Evolutionary conservation across 2,888 invertebrate genomes (phyloP).

Genomic region (Drosophila falleni): DNA sequence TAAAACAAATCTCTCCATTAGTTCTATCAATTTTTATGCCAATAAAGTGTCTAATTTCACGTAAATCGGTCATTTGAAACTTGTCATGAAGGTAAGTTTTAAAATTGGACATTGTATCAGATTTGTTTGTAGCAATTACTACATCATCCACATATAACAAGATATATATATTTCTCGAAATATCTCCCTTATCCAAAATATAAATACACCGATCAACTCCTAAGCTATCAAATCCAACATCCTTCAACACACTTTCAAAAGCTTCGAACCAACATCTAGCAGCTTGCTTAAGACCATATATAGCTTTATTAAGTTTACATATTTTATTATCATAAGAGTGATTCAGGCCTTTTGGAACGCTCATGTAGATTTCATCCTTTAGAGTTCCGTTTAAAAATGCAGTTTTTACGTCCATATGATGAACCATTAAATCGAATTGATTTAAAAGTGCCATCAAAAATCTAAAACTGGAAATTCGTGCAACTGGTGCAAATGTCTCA

Average conservation of each 20-base stretch:
- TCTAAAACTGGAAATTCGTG: slow-evolving; percentile 27
- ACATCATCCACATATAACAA: slow-evolving; percentile 10
- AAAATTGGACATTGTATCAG: slow-evolving; percentile 34
- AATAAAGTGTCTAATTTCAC: slow-evolving; percentile 17
- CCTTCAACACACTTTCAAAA: slow-evolving; percentile 6
- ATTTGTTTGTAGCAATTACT: slow-evolving; percentile 19
- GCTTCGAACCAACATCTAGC: slow-evolving; percentile 16
- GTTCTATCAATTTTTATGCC: slow-evolving; percentile 27
- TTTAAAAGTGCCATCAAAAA: slow-evolving; percentile 22
- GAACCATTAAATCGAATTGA: slow-evolving; percentile 19
- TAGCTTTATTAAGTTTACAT: slow-evolving; percentile 38
- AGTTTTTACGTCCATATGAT: slow-evolving; percentile 38
- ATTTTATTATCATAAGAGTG: slow-evolving; percentile 6
- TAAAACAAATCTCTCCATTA: slow-evolving; percentile 5
- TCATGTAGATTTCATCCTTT: slow-evolving; percentile 34
- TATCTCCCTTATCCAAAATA: slow-evolving; percentile 7
- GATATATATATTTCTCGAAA: slow-evolving; percentile 8
- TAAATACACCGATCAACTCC: slow-evolving; percentile 7
- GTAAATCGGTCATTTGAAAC: slow-evolving; percentile 20
- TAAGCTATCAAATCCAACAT: no score
- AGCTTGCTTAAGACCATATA: slow-evolving; percentile 61
- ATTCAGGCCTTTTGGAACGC: not conserved
- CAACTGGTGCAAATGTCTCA: slow-evolving; percentile 29
- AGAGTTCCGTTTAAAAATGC: slow-evolving; percentile 28
- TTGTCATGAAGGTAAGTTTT: slow-evolving; percentile 10